A percentile compares a stretch with the other conserved stretches of the same genome.
These are phyloP conservation scores for Microchrysa polita DNA, from an alignment of 2,888 invertebrate species.

Conservation along the genomic window DNA sequence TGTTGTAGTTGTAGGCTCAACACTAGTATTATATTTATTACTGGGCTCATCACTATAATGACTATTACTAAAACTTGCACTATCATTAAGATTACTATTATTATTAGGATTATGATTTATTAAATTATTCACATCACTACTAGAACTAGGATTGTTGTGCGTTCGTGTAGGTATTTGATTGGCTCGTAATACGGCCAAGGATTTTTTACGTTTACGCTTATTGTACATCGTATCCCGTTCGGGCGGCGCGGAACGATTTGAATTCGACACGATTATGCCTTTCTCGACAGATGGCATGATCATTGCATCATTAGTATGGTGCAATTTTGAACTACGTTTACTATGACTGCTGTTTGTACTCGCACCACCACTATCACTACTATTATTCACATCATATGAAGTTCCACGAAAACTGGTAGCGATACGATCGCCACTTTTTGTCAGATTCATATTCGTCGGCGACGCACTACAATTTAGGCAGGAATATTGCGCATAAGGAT, in stretches of 20 bases:
- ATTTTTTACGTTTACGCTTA: constrained; percentile 45
- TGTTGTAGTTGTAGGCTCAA: constrained; percentile 15
- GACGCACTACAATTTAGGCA: constrained; percentile 20
- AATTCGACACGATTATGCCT: constrained; percentile 41
- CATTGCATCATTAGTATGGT: constrained; percentile 30
- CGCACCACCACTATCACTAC: constrained; percentile 50
- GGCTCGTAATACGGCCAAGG: constrained; percentile 32
- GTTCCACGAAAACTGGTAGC: constrained; percentile 5
- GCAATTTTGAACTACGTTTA: constrained; percentile 45
- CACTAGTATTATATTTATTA: constrained; percentile 51
- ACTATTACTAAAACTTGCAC: constrained; percentile 39
- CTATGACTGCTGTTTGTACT: constrained; percentile 44
- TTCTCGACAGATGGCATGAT: constrained; percentile 42
- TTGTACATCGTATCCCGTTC: constrained; percentile 36
- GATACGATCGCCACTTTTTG: constrained; percentile 43
- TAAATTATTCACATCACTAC: constrained; percentile 45
- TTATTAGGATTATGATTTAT: constrained; percentile 25
- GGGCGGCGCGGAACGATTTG: constrained; percentile 38
- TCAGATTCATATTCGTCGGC: constrained; percentile 19
- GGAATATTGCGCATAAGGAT: background rate
- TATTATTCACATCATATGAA: constrained; percentile 46
- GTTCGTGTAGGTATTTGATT: constrained; percentile 43
- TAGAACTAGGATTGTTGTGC: constrained; percentile 42
- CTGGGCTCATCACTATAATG: constrained; percentile 32
- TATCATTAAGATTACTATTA: constrained; percentile 41